Percentiles rank a stretch among this genome's conserved stretches.
Evolutionary conservation across 2,888 invertebrate genomes (phyloP).

Genomic region (Hydroisotoma schaefferi): DNA sequence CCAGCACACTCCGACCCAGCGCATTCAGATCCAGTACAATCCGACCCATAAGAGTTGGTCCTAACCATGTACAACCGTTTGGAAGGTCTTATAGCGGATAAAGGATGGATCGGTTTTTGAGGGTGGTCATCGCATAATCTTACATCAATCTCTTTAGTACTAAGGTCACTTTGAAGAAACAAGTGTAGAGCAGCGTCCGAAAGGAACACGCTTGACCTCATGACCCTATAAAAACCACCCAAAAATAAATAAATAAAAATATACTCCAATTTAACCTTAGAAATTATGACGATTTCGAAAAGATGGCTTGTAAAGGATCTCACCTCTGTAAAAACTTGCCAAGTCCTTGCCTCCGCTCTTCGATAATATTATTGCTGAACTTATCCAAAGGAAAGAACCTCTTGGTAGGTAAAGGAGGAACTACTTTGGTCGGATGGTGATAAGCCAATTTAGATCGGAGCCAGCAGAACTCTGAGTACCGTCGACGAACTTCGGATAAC

Average conservation of each 20-base stretch:
- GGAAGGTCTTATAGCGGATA: conserved; percentile 24
- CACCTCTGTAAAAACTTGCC: conserved; percentile 46
- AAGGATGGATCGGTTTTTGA: conserved; percentile 24
- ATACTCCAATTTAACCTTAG: no score
- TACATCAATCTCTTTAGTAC: conserved; percentile 41
- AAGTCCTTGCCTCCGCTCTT: conserved; percentile 39
- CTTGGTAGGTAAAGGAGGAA: conserved; percentile 44
- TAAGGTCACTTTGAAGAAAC: conserved; percentile 42
- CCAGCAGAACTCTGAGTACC: conserved; percentile 47
- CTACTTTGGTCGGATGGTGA: conserved; percentile 45
- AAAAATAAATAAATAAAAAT: conserved; percentile 9
- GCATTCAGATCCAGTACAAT: conserved; percentile 19
- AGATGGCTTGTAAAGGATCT: not conserved
- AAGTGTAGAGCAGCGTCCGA: conserved; percentile 45
- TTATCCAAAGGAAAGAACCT: conserved; percentile 39
- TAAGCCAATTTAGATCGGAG: conserved; percentile 36
- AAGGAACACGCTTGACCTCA: conserved; percentile 44
- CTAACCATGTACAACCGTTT: conserved; percentile 23
- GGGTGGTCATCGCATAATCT: conserved; percentile 38
- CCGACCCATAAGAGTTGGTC: conserved; percentile 21
- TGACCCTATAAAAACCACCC: conserved; percentile 32
- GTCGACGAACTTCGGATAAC: conserved; percentile 39
- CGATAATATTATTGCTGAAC: conserved; percentile 44
- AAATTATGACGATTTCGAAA: not conserved
- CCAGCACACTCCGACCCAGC: conserved; percentile 1